These are phyloP conservation scores for Notothenia rossii DNA, from an alignment of 2,113 vertebrate genomes.

Conservation along the genomic window DNA sequence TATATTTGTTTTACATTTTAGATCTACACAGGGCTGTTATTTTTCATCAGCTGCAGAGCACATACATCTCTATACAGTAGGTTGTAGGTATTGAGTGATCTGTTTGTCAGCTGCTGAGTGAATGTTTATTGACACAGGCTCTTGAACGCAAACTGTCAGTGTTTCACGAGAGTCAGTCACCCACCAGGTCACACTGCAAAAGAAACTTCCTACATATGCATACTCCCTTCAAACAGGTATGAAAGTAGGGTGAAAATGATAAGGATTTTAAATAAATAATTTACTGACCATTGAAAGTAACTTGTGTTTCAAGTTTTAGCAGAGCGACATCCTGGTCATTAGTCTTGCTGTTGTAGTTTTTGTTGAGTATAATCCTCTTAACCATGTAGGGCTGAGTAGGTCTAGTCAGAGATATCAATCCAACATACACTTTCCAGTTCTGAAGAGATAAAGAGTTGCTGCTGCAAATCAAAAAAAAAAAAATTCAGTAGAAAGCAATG, in stretches of 20 bases:
- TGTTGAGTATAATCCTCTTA: constrained; percentile 86
- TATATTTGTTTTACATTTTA: neutral
- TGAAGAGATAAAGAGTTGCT: constrained; percentile 60
- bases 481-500: neutral
- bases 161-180: neutral
- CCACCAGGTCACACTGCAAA: neutral
- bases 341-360: constrained; percentile 82
- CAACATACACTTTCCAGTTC: constrained; percentile 87
- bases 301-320: constrained; percentile 84
- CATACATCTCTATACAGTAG: neutral
- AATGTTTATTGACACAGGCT: neutral
- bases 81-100: neutral
- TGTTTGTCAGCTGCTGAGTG: neutral
- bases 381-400: constrained; percentile 72
- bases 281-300: constrained; percentile 84
- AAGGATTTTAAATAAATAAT: neutral
- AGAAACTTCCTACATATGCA: neutral
- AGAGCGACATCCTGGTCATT: constrained; percentile 91
- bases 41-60: neutral
- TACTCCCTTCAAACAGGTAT: neutral
- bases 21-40: neutral
- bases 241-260: too few species aligned
- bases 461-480: constrained; percentile 18
- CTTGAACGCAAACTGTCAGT: neutral
- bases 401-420: constrained; percentile 80